Percentiles rank a stretch among this genome's conserved stretches.
Conservation (phyloP, 1,140 invertebrate species). For the Lasaia peninsularis region DNA sequence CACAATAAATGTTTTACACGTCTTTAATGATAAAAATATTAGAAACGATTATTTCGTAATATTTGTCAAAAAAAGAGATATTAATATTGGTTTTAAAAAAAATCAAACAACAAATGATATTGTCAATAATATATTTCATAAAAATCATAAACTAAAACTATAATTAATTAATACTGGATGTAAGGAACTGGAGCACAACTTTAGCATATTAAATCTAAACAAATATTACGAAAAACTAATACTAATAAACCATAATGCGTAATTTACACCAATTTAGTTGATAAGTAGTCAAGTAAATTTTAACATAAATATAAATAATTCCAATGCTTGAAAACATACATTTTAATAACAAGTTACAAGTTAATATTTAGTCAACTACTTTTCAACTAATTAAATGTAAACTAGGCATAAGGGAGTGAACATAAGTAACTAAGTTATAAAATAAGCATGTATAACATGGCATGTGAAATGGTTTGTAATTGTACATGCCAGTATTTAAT, state of each 20-base stretch:
- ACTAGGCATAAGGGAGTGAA: no score
- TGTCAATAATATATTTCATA: slow-evolving; percentile 21
- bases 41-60: not conserved
- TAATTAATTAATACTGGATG: slow-evolving; percentile 22
- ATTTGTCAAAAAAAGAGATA: not conserved
- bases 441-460: no score
- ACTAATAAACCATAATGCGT: not conserved
- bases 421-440: no score
- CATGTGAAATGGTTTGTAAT: no score
- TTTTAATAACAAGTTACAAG: no score
- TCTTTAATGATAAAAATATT: not conserved
- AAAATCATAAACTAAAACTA: slow-evolving; percentile 6
- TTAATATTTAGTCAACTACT: no score
- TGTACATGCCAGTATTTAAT: no score
- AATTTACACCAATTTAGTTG: no score
- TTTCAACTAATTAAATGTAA: no score
- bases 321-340: no score
- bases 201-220: slow-evolving; percentile 11
- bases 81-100: not conserved
- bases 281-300: no score
- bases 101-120: slow-evolving; percentile 11
- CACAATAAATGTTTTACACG: not conserved
- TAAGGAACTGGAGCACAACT: slow-evolving; percentile 20
- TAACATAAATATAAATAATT: no score
- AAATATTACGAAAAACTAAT: slow-evolving; percentile 6